phyloP scores from a whole-genome alignment of 2,888 invertebrate species.

The Electrophaes corylata region DNA sequence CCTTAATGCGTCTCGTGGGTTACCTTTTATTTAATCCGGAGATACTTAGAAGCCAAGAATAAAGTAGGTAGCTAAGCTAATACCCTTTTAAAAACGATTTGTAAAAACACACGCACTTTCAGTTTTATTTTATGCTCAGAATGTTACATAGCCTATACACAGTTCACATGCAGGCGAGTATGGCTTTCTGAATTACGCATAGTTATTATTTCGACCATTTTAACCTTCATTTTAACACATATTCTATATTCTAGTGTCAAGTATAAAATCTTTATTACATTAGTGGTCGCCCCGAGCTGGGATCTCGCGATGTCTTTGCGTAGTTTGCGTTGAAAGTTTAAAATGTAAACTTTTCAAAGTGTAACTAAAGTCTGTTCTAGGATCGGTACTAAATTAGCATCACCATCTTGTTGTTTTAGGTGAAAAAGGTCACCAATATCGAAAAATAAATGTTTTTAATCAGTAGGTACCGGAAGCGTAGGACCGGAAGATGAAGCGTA shows the following conservation, averaged over 20 bases:
- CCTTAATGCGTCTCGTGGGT: constrained; percentile 56
- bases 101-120: background rate
- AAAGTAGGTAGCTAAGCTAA: background rate
- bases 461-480: too few species aligned
- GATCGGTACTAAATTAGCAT: too few species aligned
- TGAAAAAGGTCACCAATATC: too few species aligned
- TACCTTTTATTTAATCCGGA: constrained; percentile 44
- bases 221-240: background rate
- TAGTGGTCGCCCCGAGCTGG: too few species aligned
- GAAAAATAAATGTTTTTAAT: too few species aligned
- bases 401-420: too few species aligned
- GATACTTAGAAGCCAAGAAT: constrained; percentile 28
- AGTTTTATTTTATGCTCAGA: background rate
- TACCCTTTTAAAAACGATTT: background rate
- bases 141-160: background rate
- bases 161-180: background rate
- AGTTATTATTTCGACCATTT: background rate
- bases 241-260: constrained; percentile 1
- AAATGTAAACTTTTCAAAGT: too few species aligned
- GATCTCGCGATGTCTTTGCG: too few species aligned
- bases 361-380: too few species aligned
- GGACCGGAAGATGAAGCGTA: too few species aligned
- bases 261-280: constrained; percentile 25
- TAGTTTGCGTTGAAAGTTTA: too few species aligned
- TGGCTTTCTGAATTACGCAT: background rate